These are phyloP conservation scores for Carlito syrichta DNA, from an alignment of 2,113 vertebrate genomes.

Conservation along the genomic window DNA sequence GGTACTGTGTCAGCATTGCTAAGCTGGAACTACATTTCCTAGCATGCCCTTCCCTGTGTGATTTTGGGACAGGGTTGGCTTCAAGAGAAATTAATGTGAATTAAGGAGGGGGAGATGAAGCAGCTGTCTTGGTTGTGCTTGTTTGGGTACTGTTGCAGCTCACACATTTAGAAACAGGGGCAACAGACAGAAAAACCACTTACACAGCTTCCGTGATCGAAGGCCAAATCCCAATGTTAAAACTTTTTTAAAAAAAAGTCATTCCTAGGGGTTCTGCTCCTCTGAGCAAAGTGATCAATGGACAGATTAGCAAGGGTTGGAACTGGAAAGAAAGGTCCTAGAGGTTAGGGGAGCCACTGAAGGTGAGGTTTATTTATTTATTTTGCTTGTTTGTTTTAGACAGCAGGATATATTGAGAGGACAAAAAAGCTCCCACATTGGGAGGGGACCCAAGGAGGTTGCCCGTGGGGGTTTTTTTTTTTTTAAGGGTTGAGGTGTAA, in stretches of 20 bases:
- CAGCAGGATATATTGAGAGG: too few species aligned
- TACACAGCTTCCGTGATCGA: not conserved
- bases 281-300: not conserved
- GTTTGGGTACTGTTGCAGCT: not conserved
- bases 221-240: not conserved
- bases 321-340: not conserved
- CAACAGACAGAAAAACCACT: not conserved
- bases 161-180: accelerated
- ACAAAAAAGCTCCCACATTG: too few species aligned
- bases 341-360: not conserved
- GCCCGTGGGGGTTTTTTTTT: too few species aligned
- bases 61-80: not conserved
- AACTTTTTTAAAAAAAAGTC: not conserved
- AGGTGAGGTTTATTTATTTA: too few species aligned
- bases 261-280: not conserved
- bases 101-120: not conserved
- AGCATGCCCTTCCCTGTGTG: not conserved
- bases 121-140: not conserved
- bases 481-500: not conserved
- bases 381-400: too few species aligned
- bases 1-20: too few species aligned
- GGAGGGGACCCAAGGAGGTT: too few species aligned
- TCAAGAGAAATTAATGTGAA: not conserved
- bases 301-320: not conserved
- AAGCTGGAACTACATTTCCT: not conserved